phyloP scores from a whole-genome alignment of 2,888 invertebrate genomes.

The Sesia bembeciformis region DNA sequence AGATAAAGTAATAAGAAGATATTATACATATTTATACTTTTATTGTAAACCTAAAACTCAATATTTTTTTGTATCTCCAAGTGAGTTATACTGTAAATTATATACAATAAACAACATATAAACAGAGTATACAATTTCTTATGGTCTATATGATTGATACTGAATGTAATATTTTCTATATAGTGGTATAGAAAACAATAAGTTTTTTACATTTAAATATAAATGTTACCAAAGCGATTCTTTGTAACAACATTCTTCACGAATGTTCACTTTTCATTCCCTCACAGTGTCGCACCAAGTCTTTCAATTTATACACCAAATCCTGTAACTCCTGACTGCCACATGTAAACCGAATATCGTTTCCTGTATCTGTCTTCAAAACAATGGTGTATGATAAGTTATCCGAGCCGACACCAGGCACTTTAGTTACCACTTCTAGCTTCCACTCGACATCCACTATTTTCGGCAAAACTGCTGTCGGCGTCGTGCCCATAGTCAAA shows the following conservation, averaged over 20 bases:
- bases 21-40: no score
- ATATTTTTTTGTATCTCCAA: no score
- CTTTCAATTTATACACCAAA: conserved; percentile 78
- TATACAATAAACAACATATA: no score
- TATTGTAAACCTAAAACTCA: no score
- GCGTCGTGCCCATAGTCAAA: background rate
- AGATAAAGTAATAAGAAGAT: no score
- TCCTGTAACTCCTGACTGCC: conserved; percentile 78
- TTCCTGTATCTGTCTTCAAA: conserved; percentile 50
- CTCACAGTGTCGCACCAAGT: conserved; percentile 77
- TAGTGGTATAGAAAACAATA: no score
- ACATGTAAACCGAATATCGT: conserved; percentile 75
- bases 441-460: conserved; percentile 76
- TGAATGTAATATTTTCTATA: no score
- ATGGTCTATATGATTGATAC: no score
- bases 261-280: conserved; percentile 54
- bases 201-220: no score
- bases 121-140: no score
- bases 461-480: conserved; percentile 49
- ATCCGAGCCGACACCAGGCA: conserved; percentile 51
- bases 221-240: no score
- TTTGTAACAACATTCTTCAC: conserved; percentile 9
- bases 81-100: no score
- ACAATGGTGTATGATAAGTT: conserved; percentile 59
- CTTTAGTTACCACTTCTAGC: conserved; percentile 66